Percentiles rank a stretch among this genome's conserved stretches.
phyloP scores from a whole-genome alignment of 2,113 vertebrate genomes.

The Aegotheles bennettii region DNA sequence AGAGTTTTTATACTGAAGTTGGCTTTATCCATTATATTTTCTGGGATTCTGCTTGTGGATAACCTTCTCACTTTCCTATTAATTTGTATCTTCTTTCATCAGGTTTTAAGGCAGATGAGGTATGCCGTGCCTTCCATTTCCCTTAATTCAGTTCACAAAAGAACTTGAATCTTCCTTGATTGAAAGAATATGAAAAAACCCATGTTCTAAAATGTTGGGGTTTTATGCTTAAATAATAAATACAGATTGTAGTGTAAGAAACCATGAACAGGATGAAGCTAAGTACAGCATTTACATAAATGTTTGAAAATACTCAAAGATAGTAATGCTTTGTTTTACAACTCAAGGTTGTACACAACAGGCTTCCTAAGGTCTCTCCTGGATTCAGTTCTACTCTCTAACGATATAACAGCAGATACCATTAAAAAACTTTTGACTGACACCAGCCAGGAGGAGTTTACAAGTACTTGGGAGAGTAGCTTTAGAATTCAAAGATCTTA shows the following conservation, averaged over 20 bases:
- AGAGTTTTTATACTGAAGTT: neutral
- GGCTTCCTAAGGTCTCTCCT: neutral
- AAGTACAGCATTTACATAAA: neutral
- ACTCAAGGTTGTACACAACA: accelerated
- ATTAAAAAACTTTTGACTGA: neutral
- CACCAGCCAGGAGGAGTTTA: neutral
- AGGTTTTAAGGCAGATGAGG: neutral
- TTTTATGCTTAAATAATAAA: neutral
- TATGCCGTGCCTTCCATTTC: neutral
- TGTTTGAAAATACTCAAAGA: neutral
- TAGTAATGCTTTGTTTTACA: neutral
- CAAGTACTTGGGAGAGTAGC: neutral
- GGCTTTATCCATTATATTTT: neutral
- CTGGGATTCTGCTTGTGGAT: neutral
- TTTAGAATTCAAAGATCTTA: neutral
- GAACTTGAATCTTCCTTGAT: neutral
- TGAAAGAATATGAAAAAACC: neutral
- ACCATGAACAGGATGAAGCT: neutral
- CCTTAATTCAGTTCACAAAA: neutral
- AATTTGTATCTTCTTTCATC: neutral
- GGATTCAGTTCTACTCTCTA: neutral
- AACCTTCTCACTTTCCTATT: neutral
- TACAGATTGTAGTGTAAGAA: neutral
- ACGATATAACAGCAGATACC: neutral
- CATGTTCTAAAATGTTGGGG: neutral